Evolutionary conservation across 2,797 vertebrate genomes (phyloP).

Genomic region (Vireo griseus): DNA sequence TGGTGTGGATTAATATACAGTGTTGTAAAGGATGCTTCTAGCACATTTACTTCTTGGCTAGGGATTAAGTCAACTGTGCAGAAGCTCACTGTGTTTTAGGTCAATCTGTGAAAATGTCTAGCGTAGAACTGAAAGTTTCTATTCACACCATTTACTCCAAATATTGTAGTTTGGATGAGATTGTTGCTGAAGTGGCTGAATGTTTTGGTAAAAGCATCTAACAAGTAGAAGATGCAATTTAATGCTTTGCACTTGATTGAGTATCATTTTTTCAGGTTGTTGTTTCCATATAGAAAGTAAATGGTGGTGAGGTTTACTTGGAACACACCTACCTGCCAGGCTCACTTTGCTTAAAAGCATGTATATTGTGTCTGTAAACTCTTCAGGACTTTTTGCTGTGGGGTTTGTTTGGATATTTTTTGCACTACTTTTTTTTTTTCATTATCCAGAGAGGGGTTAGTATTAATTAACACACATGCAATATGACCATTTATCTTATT

Average conservation of each 20-base stretch:
- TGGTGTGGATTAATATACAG: neutral
- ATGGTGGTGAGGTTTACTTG: neutral
- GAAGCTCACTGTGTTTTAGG: slow-evolving; percentile 31
- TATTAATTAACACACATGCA: slow-evolving; percentile 20
- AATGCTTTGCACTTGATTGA: slow-evolving; percentile 49
- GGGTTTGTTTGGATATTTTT: neutral
- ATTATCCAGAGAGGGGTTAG: neutral
- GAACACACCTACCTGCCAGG: slow-evolving; percentile 24
- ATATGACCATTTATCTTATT: neutral
- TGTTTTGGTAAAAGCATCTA: slow-evolving; percentile 57
- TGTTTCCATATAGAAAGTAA: slow-evolving; percentile 29
- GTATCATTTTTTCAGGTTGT: slow-evolving; percentile 24
- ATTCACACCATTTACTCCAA: slow-evolving; percentile 60
- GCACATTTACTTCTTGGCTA: neutral
- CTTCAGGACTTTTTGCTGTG: neutral
- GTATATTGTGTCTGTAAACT: neutral
- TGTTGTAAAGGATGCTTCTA: neutral
- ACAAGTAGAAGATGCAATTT: slow-evolving; percentile 46
- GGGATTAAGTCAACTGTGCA: neutral
- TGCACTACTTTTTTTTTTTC: rapidly evolving
- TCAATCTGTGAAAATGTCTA: slow-evolving; percentile 37
- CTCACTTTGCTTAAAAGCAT: slow-evolving; percentile 31
- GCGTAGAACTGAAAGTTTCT: slow-evolving; percentile 42
- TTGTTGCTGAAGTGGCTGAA: slow-evolving; percentile 42
- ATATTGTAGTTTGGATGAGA: slow-evolving; percentile 42